These are phyloP conservation scores for Elaphurus davidianus DNA, from an alignment of 2,113 vertebrate species.

Conservation along the genomic window DNA sequence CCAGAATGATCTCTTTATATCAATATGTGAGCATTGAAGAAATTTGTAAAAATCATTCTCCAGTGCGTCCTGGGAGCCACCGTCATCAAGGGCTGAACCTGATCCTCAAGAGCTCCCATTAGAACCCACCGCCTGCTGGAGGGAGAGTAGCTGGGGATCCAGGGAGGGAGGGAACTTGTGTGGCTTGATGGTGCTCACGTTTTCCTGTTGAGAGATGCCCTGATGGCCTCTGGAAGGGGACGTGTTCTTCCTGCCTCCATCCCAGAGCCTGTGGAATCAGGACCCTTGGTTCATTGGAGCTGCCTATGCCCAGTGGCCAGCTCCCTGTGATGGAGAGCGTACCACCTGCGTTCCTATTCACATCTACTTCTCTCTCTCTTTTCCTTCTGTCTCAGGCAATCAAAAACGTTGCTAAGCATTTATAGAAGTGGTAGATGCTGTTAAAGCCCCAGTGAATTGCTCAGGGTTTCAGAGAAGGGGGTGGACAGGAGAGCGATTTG, in stretches of 20 bases:
- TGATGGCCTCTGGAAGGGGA: not conserved
- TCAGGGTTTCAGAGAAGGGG: not conserved
- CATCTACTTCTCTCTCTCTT: not conserved
- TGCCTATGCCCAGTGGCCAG: not conserved
- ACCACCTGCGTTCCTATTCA: not conserved
- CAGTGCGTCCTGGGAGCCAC: not conserved
- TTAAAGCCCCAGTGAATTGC: not conserved
- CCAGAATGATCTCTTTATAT: not conserved
- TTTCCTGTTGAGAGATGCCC: not conserved
- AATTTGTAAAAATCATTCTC: too few relatives aligned
- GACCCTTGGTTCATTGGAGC: not conserved
- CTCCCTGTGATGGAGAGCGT: not conserved
- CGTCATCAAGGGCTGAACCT: not conserved
- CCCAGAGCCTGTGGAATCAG: not conserved
- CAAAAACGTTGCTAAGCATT: not conserved
- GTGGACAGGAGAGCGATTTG: not conserved
- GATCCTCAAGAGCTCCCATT: not conserved
- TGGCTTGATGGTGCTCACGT: not conserved
- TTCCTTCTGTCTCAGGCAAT: not conserved
- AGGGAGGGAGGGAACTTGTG: too few relatives aligned
- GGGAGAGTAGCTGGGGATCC: not conserved
- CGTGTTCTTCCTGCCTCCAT: not conserved
- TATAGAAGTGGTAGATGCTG: not conserved
- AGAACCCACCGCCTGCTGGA: not conserved
- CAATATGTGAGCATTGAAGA: not conserved